Percentiles rank a stretch among this genome's conserved stretches.
Conservation (phyloP, 2,113 vertebrate genomes). For the Arizona elegans region DNA sequence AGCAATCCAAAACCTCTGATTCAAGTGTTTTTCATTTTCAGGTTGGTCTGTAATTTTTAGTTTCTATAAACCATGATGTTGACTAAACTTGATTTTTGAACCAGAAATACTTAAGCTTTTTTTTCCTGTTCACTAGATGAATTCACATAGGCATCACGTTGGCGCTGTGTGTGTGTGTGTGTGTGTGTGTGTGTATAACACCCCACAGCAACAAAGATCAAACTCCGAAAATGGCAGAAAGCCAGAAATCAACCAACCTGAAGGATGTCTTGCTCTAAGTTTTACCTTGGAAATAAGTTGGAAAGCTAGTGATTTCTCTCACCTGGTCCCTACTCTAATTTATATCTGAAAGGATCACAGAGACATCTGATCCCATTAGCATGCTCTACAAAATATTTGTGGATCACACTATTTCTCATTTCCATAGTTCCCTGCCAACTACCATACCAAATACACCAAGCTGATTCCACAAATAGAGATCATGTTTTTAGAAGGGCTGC, state of each 20-base stretch:
- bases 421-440: not conserved
- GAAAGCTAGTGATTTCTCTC: not conserved
- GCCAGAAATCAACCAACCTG: not conserved
- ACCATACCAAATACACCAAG: not conserved
- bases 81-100: not conserved
- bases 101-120: not conserved
- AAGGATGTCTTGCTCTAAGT: not conserved
- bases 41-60: not conserved
- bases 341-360: not conserved
- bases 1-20: not conserved
- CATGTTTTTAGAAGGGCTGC: not conserved
- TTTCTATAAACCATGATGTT: not conserved
- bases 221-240: not conserved
- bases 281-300: not conserved
- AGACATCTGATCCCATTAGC: not conserved
- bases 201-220: not conserved
- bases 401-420: not conserved
- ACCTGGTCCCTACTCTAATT: not conserved
- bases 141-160: not conserved
- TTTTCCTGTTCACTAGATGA: not conserved
- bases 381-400: not conserved
- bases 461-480: not conserved
- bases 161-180: not conserved
- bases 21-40: not conserved
- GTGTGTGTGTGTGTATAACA: not conserved